Evolutionary conservation across 2,113 vertebrate genomes (phyloP), one percentile per base, ranked within the genome.

Genomic region (human): DNA sequence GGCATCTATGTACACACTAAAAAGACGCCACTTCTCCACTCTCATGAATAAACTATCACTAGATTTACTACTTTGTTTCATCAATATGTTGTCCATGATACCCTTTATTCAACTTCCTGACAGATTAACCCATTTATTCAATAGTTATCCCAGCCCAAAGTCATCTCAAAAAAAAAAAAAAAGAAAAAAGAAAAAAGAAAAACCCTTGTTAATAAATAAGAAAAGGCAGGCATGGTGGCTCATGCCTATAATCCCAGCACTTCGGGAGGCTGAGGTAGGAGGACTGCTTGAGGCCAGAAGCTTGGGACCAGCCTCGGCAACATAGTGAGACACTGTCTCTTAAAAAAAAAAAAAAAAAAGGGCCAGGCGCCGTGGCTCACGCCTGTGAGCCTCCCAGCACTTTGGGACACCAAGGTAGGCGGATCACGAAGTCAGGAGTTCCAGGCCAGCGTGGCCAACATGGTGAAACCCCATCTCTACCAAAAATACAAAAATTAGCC

Each of bases 51-150:
- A 43, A n/a, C 27, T 23, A 92, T 75, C 57, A 89, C 55, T 85
- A 55, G 13, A 80, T 79, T 87, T 79, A 83, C 64, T 79, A 79
- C 59, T 89, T 59, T 70, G 32, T 32, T 82, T 87, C 45, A 90
- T 82, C 64, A 89, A 48, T 70, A 85, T 70, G 18, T 55, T 95
- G 27, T 87, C 80, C 82, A 38, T 82, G 35, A 88, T 5, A 93
- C 50, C 30, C 64, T 87, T 59, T 57, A 50, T 88, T 94, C 88
- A 94, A 90, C 14, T 96, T 94, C 43, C 61, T 89, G 25, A 81
- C 50, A 80, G 79, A 90, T 87, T 45, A 93, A 83, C 23, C 11
- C 43, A 73, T 70, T 88, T 84, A 84, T 73, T 93, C 14, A 94
- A 43, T 35, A 78, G 48, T 68, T 82, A 96, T 55, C n/a, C 16